Evolutionary conservation across 2,888 invertebrate species (phyloP).

Genomic region (Eurytoma californica): DNA sequence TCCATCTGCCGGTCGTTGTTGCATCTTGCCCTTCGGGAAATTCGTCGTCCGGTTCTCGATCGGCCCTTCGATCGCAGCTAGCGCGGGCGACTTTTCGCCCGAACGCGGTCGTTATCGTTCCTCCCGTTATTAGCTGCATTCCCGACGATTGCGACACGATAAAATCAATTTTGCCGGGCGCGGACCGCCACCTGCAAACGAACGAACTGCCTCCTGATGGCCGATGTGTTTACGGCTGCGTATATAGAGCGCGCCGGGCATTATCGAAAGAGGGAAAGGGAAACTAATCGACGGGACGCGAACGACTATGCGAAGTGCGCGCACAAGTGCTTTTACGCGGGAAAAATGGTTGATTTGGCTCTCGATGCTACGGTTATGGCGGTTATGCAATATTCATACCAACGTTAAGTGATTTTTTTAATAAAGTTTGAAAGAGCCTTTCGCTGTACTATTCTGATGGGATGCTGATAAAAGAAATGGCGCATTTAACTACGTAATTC

Average conservation of each 20-base stretch:
- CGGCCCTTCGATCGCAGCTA: constrained; percentile 1
- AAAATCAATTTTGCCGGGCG: constrained; percentile 53
- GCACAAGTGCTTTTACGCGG: constrained; percentile 18
- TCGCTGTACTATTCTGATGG: too few relatives aligned
- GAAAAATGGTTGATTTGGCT: background rate
- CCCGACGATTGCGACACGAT: constrained; percentile 64
- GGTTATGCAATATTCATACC: too few relatives aligned
- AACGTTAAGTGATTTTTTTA: too few relatives aligned
- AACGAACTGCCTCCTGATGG: background rate
- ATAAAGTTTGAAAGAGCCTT: too few relatives aligned
- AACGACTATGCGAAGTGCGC: background rate
- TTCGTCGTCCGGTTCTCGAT: background rate
- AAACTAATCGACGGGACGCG: constrained; percentile 11
- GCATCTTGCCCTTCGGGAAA: constrained; percentile 65
- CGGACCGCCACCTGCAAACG: background rate
- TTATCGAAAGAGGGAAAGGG: constrained; percentile 20
- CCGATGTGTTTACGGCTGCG: constrained; percentile 34
- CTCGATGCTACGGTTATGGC: background rate
- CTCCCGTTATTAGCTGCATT: constrained; percentile 69
- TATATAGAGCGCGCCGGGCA: constrained; percentile 1
- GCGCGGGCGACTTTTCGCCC: constrained; percentile 46
- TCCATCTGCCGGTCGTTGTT: constrained; percentile 65
- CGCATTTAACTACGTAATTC: too few relatives aligned
- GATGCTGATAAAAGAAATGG: too few relatives aligned
- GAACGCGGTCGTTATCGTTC: constrained; percentile 61